phyloP scores from a whole-genome alignment of 1,140 invertebrate species.

The Drosophila rhopaloa region DNA sequence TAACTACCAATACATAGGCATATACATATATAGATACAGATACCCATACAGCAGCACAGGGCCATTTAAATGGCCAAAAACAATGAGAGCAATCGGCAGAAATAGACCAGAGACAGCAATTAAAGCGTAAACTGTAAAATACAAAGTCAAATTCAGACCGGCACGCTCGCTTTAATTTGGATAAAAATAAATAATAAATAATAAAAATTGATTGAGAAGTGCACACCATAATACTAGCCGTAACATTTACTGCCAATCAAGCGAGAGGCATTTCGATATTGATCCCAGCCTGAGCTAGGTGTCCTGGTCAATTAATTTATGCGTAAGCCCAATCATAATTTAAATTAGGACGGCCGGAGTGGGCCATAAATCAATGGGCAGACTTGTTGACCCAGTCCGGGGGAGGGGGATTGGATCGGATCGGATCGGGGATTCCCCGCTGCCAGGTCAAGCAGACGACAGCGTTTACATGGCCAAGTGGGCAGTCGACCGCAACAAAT shows the following conservation, averaged over 20 bases:
- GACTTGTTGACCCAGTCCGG: slow-evolving; percentile 30
- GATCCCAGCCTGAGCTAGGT: slow-evolving; percentile 29
- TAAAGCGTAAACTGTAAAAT: slow-evolving; percentile 48
- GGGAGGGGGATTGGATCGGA: neutral
- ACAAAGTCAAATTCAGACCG: slow-evolving; percentile 41
- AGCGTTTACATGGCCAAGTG: slow-evolving; percentile 45
- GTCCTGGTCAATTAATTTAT: slow-evolving; percentile 41
- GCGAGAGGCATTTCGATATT: slow-evolving; percentile 33
- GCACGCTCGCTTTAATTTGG: slow-evolving; percentile 49
- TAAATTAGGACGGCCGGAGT: slow-evolving; percentile 24
- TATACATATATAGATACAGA: slow-evolving; percentile 33
- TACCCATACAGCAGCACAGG: slow-evolving; percentile 32
- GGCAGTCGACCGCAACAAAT: slow-evolving; percentile 41
- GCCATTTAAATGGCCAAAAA: slow-evolving; percentile 39
- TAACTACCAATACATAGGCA: slow-evolving; percentile 63
- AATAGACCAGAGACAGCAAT: slow-evolving; percentile 27
- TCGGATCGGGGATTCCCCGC: neutral
- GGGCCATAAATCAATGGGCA: slow-evolving; percentile 43
- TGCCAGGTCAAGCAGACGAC: slow-evolving; percentile 27
- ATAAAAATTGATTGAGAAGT: slow-evolving; percentile 31
- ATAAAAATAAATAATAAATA: slow-evolving; percentile 18
- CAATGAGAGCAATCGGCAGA: slow-evolving; percentile 48
- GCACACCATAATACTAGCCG: slow-evolving; percentile 9
- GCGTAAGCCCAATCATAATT: slow-evolving; percentile 46
- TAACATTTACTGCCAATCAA: slow-evolving; percentile 24